Evolutionary conservation across 1,140 invertebrate genomes (phyloP).

Genomic region (Aphelenchoides avenae): DNA sequence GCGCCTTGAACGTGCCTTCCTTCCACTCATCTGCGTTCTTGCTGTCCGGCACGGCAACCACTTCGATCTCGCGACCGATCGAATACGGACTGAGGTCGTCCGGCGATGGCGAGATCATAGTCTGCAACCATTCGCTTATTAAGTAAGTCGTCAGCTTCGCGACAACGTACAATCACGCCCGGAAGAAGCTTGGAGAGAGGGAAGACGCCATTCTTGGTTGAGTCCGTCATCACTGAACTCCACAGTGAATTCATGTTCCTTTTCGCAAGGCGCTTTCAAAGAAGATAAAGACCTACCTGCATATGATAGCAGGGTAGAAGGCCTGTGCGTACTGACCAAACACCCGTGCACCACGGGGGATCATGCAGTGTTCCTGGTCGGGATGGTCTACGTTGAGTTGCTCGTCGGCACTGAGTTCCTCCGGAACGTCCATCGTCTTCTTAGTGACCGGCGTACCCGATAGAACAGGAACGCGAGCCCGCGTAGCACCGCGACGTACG

Average conservation of each 20-base stretch:
- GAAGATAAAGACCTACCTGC: slow-evolving; percentile 32
- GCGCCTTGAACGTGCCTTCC: slow-evolving; percentile 33
- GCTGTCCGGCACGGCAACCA: slow-evolving; percentile 33
- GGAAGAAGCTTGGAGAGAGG: slow-evolving; percentile 32
- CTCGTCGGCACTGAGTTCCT: slow-evolving; percentile 21
- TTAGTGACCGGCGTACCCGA: no score
- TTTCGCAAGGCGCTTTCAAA: slow-evolving; percentile 8
- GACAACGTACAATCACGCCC: slow-evolving; percentile 27
- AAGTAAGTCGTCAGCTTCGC: no score
- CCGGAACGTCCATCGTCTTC: no score
- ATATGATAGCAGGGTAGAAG: slow-evolving; percentile 52
- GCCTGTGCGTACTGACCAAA: slow-evolving; percentile 44
- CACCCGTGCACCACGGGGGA: slow-evolving; percentile 38
- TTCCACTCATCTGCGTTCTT: slow-evolving; percentile 45
- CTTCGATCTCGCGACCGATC: slow-evolving; percentile 9
- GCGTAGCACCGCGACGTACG: no score
- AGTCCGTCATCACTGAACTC: slow-evolving; percentile 50
- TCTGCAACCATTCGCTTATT: no score
- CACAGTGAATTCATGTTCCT: slow-evolving; percentile 6
- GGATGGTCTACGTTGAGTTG: slow-evolving; percentile 34
- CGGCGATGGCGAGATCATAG: no score
- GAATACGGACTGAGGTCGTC: no score
- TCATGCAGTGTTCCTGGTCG: slow-evolving; percentile 15
- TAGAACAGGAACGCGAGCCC: no score
- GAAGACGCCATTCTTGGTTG: slow-evolving; percentile 42